phyloP scores from a whole-genome alignment of 2,888 invertebrate species.

The Eristalinus aeneus region DNA sequence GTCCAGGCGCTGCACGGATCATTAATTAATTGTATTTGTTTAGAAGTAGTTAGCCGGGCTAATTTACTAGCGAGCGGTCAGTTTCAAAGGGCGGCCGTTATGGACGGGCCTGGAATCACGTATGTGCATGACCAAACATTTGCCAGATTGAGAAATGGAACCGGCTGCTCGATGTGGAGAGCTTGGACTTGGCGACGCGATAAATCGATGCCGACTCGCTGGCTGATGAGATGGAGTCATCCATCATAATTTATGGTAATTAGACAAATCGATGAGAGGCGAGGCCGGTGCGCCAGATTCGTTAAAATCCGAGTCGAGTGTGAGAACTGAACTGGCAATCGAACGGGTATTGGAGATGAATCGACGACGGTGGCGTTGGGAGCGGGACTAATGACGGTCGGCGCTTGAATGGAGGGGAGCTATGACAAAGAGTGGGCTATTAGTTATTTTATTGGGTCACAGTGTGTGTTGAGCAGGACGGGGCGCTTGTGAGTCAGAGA shows the following conservation, averaged over 20 bases:
- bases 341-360: constrained; percentile 13
- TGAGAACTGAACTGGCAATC: constrained; percentile 39
- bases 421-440: background rate
- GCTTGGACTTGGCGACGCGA: constrained; percentile 40
- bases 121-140: constrained; percentile 38
- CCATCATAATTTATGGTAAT: constrained; percentile 62
- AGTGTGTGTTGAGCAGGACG: constrained; percentile 17
- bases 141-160: constrained; percentile 42
- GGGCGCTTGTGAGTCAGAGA: no score
- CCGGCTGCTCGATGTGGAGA: no score
- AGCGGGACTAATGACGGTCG: background rate
- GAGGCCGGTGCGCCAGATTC: constrained; percentile 44
- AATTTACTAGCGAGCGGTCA: constrained; percentile 60
- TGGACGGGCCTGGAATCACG: constrained; percentile 23
- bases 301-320: constrained; percentile 29
- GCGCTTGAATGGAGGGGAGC: background rate
- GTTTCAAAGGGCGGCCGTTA: constrained; percentile 51
- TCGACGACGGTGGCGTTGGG: background rate
- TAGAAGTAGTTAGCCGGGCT: constrained; percentile 71
- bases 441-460: constrained; percentile 39
- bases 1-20: constrained; percentile 54
- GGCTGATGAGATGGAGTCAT: constrained; percentile 43
- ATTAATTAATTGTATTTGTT: constrained; percentile 74
- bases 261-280: constrained; percentile 50
- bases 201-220: constrained; percentile 43